Conservation (phyloP, 2,888 invertebrate species). For the Pollenia angustigena region DNA sequence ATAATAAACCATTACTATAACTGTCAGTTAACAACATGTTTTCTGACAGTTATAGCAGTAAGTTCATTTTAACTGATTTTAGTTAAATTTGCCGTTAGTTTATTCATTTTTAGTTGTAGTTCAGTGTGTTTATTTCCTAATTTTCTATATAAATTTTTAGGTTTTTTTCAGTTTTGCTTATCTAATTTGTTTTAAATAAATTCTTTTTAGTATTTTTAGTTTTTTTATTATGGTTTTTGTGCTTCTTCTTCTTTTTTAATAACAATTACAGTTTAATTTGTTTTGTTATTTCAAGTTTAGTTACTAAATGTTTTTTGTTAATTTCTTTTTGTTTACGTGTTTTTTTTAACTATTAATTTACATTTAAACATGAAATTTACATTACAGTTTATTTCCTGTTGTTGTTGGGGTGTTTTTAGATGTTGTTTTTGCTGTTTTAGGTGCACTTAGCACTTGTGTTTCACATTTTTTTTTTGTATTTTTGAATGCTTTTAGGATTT, state of each 20-base stretch:
- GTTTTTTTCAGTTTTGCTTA: constrained; percentile 9
- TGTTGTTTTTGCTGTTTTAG: constrained; percentile 13
- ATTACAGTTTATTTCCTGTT: constrained; percentile 45
- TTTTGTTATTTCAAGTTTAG: constrained; percentile 1
- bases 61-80: no score
- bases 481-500: constrained; percentile 56
- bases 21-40: no score
- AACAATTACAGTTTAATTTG: constrained; percentile 57
- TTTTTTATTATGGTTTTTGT: background rate
- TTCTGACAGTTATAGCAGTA: no score
- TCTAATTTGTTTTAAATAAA: constrained; percentile 21
- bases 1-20: no score
- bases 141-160: constrained; percentile 1
- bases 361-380: constrained; percentile 68
- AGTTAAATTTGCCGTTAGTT: no score
- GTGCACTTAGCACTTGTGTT: constrained; percentile 35
- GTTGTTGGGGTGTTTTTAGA: no score
- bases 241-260: constrained; percentile 20
- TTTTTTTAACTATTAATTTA: constrained; percentile 69
- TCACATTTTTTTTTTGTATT: background rate
- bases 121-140: constrained; percentile 25
- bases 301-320: constrained; percentile 21
- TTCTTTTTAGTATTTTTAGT: constrained; percentile 3
- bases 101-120: background rate
- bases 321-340: constrained; percentile 18